These are phyloP conservation scores for Pachydiplax longipennis DNA, from an alignment of 2,888 invertebrate species.

Conservation along the genomic window DNA sequence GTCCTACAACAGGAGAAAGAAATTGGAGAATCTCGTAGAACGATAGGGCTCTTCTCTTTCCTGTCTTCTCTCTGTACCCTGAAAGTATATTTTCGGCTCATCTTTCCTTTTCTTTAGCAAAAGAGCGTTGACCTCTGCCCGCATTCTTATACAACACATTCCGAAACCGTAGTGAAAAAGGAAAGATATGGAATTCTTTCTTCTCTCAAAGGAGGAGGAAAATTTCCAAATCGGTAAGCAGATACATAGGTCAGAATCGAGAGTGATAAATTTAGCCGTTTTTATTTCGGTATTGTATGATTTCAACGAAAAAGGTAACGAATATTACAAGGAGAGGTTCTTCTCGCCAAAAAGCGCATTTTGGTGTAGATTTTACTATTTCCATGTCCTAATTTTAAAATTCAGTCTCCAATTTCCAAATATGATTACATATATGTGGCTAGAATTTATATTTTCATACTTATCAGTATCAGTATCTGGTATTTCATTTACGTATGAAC, in stretches of 20 bases:
- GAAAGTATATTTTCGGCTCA: background rate
- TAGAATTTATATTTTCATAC: too few species aligned
- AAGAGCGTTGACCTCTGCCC: background rate
- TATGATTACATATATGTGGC: too few species aligned
- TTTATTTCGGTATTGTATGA: too few species aligned
- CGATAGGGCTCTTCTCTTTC: background rate
- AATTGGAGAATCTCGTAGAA: background rate
- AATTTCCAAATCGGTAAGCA: background rate
- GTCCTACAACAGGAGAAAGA: background rate
- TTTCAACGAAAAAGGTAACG: too few species aligned
- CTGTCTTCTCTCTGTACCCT: background rate
- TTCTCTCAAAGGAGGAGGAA: background rate
- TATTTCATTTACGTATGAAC: too few species aligned
- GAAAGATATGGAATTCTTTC: too few species aligned
- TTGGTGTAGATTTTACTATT: too few species aligned
- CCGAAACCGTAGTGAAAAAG: background rate
- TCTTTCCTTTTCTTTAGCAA: background rate
- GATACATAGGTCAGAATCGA: background rate
- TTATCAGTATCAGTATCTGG: too few species aligned
- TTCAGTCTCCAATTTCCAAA: too few species aligned
- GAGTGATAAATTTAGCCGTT: background rate
- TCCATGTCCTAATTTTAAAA: too few species aligned
- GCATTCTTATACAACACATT: background rate
- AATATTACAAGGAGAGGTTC: too few species aligned
- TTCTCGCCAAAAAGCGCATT: too few species aligned